Evolutionary conservation across 2,888 invertebrate species (phyloP).

Genomic region (Acanthococcus lagerstroemiae): DNA sequence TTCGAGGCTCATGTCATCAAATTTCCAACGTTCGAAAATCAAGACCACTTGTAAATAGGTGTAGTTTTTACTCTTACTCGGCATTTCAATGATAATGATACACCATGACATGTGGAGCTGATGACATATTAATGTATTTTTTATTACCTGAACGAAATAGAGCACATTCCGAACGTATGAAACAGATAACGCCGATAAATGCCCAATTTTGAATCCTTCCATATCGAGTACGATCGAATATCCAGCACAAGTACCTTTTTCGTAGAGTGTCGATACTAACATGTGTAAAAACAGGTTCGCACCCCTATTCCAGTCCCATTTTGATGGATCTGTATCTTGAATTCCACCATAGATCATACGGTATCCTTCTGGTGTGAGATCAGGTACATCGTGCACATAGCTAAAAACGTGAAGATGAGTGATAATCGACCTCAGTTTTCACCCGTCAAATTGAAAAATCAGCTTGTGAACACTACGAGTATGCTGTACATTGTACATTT

Average conservation of each 20-base stretch:
- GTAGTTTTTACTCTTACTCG: too few species aligned
- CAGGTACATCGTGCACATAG: conserved; percentile 33
- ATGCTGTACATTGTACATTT: too few species aligned
- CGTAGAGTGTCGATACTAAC: conserved; percentile 31
- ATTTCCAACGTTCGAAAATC: too few species aligned
- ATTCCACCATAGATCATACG: conserved; percentile 35
- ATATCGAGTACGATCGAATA: conserved; percentile 36
- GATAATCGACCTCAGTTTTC: too few species aligned
- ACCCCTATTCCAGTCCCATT: conserved; percentile 32
- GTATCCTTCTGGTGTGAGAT: conserved; percentile 33
- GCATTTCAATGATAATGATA: too few species aligned
- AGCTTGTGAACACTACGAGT: too few species aligned
- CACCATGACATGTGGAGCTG: too few species aligned
- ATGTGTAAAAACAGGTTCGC: conserved; percentile 34
- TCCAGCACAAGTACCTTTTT: conserved; percentile 34
- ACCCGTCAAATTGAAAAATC: too few species aligned
- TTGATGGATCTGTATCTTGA: conserved; percentile 29
- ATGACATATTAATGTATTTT: too few species aligned
- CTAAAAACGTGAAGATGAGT: too few species aligned
- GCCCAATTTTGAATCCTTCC: conserved; percentile 33
- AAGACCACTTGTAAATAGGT: too few species aligned
- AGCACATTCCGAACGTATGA: conserved; percentile 33
- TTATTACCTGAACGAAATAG: conserved; percentile 35
- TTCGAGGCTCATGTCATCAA: too few species aligned
- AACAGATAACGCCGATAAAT: conserved; percentile 34